These are phyloP conservation scores for Myotis yumanensis DNA, from an alignment of 2,113 vertebrate genomes.

Conservation along the genomic window DNA sequence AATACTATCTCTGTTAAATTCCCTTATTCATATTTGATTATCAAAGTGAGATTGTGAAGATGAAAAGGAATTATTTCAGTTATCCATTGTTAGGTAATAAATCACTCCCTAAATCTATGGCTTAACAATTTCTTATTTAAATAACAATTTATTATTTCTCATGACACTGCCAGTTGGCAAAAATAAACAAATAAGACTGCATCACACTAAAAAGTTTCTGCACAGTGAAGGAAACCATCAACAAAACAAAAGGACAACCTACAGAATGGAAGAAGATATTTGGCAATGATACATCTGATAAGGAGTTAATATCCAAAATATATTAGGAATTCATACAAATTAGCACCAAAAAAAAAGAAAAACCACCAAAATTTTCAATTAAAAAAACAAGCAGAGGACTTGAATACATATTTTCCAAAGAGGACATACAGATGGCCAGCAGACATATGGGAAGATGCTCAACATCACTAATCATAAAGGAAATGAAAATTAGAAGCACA, in stretches of 20 bases:
- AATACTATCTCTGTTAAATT: neutral
- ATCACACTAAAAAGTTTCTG: neutral
- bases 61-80: neutral
- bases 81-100: neutral
- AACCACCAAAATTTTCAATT: neutral
- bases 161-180: neutral
- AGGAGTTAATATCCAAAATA: neutral
- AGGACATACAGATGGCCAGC: neutral
- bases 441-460: neutral
- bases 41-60: neutral
- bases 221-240: neutral
- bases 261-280: neutral
- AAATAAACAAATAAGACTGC: neutral
- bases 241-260: neutral
- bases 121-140: neutral
- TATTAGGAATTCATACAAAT: neutral
- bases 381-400: neutral
- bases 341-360: neutral
- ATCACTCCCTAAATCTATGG: neutral
- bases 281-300: neutral
- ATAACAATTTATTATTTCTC: neutral
- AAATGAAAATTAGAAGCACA: neutral
- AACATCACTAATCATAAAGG: neutral
- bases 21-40: neutral
- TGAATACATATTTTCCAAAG: neutral